A percentile compares a stretch with the other conserved stretches of the same genome.
These are phyloP conservation scores for Abramis brama DNA, from an alignment of 2,113 vertebrate genomes.

Conservation along the genomic window DNA sequence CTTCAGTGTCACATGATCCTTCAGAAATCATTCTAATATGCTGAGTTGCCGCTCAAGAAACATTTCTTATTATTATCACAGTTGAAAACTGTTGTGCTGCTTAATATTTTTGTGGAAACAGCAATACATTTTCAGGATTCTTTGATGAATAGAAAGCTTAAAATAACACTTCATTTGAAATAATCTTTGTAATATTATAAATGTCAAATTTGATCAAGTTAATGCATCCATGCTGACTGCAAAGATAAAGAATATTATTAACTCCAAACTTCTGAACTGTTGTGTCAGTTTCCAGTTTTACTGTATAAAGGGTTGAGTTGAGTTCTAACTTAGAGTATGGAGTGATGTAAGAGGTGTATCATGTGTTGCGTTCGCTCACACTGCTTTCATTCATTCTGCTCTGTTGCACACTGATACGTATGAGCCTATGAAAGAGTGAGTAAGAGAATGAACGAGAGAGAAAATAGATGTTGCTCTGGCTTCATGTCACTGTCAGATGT, in stretches of 20 bases:
- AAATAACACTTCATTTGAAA: background rate
- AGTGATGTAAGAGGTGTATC: background rate
- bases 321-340: background rate
- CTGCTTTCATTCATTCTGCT: conserved; percentile 51
- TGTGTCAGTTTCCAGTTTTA: background rate
- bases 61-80: background rate
- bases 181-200: too few species aligned
- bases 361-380: background rate
- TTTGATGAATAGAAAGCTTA: background rate
- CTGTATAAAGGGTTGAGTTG: background rate
- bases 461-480: conserved; percentile 38
- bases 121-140: background rate
- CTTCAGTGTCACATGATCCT: background rate
- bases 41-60: background rate
- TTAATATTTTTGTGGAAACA: too few species aligned
- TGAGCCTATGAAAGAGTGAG: conserved; percentile 1
- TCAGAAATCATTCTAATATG: too few species aligned
- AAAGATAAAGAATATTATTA: background rate
- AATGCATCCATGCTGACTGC: background rate
- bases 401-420: conserved; percentile 38
- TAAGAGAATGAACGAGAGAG: conserved; percentile 5
- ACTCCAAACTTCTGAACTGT: background rate
- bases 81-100: background rate
- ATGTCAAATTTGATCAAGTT: background rate
- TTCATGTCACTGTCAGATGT: conserved; percentile 59